These are phyloP conservation scores for Rallus limicola DNA, from an alignment of 2,113 vertebrate genomes.

Conservation along the genomic window DNA sequence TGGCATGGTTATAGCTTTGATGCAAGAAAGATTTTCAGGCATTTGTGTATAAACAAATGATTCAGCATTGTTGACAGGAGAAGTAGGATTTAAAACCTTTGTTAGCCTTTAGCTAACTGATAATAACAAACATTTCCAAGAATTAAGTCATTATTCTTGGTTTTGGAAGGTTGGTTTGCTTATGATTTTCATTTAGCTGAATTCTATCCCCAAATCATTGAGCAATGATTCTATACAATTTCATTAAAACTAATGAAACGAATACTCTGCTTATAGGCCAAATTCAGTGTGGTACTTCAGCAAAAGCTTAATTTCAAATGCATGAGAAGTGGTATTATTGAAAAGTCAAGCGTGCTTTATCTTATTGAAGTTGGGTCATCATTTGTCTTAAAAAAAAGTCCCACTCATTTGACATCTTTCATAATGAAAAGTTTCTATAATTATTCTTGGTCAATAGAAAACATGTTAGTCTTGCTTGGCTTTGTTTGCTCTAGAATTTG, in stretches of 20 bases:
- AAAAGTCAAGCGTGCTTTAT: constrained; percentile 35
- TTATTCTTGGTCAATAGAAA: background rate
- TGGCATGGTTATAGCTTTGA: background rate
- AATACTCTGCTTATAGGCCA: background rate
- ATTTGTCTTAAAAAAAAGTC: background rate
- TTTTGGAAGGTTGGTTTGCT: constrained; percentile 29
- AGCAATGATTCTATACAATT: background rate
- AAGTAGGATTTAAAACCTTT: background rate
- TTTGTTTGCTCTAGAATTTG: background rate
- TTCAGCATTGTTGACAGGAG: background rate
- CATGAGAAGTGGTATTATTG: constrained; percentile 7
- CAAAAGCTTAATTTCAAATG: constrained; percentile 25
- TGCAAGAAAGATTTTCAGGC: background rate
- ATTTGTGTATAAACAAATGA: background rate
- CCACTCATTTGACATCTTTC: background rate
- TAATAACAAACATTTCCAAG: background rate
- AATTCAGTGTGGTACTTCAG: background rate
- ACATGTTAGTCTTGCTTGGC: background rate
- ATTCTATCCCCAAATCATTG: background rate
- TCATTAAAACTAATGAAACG: constrained; percentile 33
- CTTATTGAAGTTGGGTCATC: background rate
- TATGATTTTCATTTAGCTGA: constrained; percentile 5
- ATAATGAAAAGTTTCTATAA: background rate
- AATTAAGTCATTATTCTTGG: constrained; percentile 6
- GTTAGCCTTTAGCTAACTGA: background rate